Percentiles rank a stretch among this genome's conserved stretches.
Conservation (phyloP, 2,888 invertebrate species). For the Rhabditophanes sp. region DNA sequence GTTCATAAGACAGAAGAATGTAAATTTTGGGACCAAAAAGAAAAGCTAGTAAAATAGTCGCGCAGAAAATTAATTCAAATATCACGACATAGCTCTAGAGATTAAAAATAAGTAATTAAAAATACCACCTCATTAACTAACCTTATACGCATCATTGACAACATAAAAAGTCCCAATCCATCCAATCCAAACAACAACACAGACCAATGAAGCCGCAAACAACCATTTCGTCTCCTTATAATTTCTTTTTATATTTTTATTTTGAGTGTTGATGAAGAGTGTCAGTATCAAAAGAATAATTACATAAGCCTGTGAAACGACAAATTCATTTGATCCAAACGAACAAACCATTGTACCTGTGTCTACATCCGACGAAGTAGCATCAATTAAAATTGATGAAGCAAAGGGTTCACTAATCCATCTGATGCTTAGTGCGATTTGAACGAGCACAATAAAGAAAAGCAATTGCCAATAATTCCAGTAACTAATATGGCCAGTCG, state of each 20-base stretch:
- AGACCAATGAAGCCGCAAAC: constrained; percentile 27
- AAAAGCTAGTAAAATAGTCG: constrained; percentile 34
- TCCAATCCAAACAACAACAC: constrained; percentile 23
- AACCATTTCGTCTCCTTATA: constrained; percentile 44
- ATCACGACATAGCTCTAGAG: constrained; percentile 21
- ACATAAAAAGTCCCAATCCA: constrained; percentile 27
- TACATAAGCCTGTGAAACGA: constrained; percentile 26
- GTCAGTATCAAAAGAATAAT: constrained; percentile 33
- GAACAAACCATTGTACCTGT: constrained; percentile 22
- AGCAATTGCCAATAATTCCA: constrained; percentile 44
- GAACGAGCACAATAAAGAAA: constrained; percentile 40
- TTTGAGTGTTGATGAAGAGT: constrained; percentile 31
- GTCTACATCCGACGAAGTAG: too few species aligned
- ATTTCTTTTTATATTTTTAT: constrained; percentile 40
- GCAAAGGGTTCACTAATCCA: constrained; percentile 29
- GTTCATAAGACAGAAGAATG: constrained; percentile 42
- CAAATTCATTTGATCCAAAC: constrained; percentile 24
- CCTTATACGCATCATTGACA: constrained; percentile 1
- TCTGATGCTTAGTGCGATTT: constrained; percentile 30
- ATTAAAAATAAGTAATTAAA: constrained; percentile 2
- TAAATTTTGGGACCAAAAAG: constrained; percentile 43
- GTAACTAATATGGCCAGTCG: constrained; percentile 19
- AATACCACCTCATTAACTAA: constrained; percentile 1
- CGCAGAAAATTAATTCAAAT: constrained; percentile 29
- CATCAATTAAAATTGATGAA: constrained; percentile 18